Evolutionary conservation across 2,113 vertebrate species (phyloP).

Genomic region (Sisor rabdophorus): DNA sequence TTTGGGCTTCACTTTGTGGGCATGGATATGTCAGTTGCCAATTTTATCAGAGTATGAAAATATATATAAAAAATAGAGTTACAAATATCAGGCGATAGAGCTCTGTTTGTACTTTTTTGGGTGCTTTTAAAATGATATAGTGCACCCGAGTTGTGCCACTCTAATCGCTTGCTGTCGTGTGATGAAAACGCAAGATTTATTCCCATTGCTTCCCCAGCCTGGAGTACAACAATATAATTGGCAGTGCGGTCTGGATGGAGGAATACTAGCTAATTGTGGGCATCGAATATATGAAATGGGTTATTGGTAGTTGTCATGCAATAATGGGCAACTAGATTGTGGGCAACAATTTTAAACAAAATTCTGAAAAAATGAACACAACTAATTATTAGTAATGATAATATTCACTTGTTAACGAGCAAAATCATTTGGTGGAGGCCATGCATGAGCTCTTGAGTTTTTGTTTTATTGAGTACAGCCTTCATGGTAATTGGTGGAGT

Average conservation of each 20-base stretch:
- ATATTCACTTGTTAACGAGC: neutral
- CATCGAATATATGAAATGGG: neutral
- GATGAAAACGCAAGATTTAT: neutral
- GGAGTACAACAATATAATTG: slow-evolving; percentile 14
- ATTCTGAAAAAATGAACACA: neutral
- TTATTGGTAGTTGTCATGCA: neutral
- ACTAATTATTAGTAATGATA: neutral
- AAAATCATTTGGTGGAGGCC: slow-evolving; percentile 12
- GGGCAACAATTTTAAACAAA: slow-evolving; percentile 6
- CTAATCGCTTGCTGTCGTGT: neutral
- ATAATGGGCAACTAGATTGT: neutral
- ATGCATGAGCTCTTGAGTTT: slow-evolving; percentile 32
- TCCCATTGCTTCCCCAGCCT: neutral
- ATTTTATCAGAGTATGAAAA: neutral
- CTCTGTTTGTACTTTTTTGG: neutral
- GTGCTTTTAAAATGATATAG: neutral
- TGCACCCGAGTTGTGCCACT: neutral
- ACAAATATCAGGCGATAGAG: neutral
- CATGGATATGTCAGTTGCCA: neutral
- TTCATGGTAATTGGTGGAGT: slow-evolving; percentile 18
- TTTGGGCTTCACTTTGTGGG: neutral
- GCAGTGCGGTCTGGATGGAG: neutral
- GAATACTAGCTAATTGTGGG: slow-evolving; percentile 12
- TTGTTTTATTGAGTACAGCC: slow-evolving; percentile 39
- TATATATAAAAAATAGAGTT: neutral